These are phyloP conservation scores for Falco columbarius DNA, from an alignment of 2,797 vertebrate species.

Conservation along the genomic window DNA sequence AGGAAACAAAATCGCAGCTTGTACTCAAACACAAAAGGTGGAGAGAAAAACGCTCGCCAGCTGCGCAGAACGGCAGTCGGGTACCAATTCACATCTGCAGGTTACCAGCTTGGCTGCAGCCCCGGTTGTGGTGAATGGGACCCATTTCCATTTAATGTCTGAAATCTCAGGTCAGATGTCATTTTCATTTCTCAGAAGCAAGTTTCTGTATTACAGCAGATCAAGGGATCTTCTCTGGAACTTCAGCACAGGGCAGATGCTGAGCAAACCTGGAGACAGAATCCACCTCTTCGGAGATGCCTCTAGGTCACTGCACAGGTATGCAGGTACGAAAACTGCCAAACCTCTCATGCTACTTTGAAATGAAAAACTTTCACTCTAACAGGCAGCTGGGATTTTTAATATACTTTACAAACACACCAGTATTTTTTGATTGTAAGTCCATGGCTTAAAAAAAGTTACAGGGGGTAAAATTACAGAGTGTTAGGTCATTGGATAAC, in stretches of 20 bases:
- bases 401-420: neutral
- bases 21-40: neutral
- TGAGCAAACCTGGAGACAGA: neutral
- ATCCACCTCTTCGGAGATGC: neutral
- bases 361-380: neutral
- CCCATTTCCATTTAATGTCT: rapidly evolving
- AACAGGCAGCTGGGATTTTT: neutral
- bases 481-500: neutral
- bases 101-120: neutral
- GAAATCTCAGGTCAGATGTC: neutral
- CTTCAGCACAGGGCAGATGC: neutral
- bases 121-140: rapidly evolving
- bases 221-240: rapidly evolving
- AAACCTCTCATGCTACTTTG: rapidly evolving
- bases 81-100: rapidly evolving
- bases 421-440: neutral
- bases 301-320: neutral
- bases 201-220: neutral
- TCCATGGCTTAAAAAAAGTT: neutral
- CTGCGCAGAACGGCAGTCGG: neutral
- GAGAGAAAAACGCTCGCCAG: neutral
- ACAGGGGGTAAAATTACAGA: neutral
- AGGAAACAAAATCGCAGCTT: neutral
- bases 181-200: neutral
- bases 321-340: neutral